Conservation (phyloP, 1,140 invertebrate species). For the Drosophila neocordata region DNA sequence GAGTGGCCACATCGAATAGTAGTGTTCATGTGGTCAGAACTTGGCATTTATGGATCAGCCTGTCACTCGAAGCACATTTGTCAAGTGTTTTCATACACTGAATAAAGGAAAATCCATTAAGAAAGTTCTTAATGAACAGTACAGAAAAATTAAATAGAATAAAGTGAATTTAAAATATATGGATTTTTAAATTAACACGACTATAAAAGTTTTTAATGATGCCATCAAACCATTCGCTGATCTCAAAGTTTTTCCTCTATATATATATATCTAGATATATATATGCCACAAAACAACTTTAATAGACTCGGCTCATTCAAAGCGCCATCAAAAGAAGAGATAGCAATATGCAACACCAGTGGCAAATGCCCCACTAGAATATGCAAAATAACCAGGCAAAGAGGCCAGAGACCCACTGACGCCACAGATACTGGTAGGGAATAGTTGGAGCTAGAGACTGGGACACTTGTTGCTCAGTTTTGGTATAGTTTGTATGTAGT, state of each 20-base stretch:
- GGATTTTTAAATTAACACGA: background rate
- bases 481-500: background rate
- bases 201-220: conserved; percentile 8
- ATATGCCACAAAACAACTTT: conserved; percentile 25
- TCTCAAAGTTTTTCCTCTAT: conserved; percentile 24
- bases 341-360: conserved; percentile 4
- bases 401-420: background rate
- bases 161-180: too few relatives aligned
- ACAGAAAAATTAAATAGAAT: background rate
- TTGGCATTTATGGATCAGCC: conserved; percentile 68
- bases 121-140: conserved; percentile 11
- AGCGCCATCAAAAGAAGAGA: conserved; percentile 26
- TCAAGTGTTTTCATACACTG: conserved; percentile 57
- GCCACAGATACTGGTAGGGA: background rate
- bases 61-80: conserved; percentile 43
- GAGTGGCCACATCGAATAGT: conserved; percentile 41
- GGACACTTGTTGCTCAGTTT: conserved; percentile 55
- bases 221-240: background rate
- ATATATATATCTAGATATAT: too few relatives aligned
- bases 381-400: conserved; percentile 39
- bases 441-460: conserved; percentile 10
- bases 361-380: conserved; percentile 34
- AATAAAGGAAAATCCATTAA: conserved; percentile 17
- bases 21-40: conserved; percentile 49
- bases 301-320: conserved; percentile 17